Evolutionary conservation across 1,140 invertebrate genomes (phyloP), one percentile per base, ranked within the genome.

Genomic region (Varroa destructor): DNA sequence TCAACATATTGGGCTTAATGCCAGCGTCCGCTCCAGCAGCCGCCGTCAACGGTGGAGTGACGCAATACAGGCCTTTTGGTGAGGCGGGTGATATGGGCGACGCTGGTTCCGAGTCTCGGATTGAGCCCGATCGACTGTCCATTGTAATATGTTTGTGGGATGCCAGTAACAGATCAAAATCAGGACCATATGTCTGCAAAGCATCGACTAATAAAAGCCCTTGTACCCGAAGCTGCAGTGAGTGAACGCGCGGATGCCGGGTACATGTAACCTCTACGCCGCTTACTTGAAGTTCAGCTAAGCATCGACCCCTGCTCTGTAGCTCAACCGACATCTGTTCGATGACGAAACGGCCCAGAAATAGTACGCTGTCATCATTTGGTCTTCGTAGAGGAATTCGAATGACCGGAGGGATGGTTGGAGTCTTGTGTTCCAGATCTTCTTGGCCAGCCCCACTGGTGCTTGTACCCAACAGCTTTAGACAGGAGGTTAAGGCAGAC

Each of bases 101-200:
- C 71, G 87, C 91, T 4, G 91, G 89, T 77, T 93, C 90, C 75
- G 89, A 93, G 77, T 93, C 91, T 75, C 87, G 84, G 51, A 97
- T 84, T 78, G 90, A 94, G 61, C 92, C 92, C 75, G 91, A 95
- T 61, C 89, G 85, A 75, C 89, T 94, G 80, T 97, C 92, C 87
- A 97, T 90, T 1, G 89, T 89, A 12, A 58, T 87, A 79, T 93
- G 89, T 78, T 90, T 90, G 81, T 96, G 93, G 79, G 91, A 95
- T 8, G 93, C 93, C 10, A 95, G 86, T 1, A 97, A 81, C 6
- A 97, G 80, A 78, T 96, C 93, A 83, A 94, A 97, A 81, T 97
- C 93, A 1, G 87, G 86, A 0, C 93, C 93, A 81, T 91, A 94
- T 6, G 89, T 91, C 79, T 97, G 93, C 74, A 96, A 82, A 57